phyloP scores from a whole-genome alignment of 92 coral and sea anemone genomes.

The Parazoanthus swiftii region DNA sequence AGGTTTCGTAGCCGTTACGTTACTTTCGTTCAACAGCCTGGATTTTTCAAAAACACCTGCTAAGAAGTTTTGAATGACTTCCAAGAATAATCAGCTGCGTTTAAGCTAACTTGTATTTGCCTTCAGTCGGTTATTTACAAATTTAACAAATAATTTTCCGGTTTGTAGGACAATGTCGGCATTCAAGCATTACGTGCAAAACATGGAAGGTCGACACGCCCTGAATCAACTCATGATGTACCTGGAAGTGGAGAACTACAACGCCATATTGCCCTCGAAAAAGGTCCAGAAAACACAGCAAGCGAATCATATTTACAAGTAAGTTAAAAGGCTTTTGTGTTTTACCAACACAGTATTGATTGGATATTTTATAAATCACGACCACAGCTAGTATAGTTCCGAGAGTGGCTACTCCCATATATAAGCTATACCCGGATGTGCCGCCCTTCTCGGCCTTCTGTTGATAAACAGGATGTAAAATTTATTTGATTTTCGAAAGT shows the following conservation, averaged over 20 bases:
- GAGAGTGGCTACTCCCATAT: too few relatives aligned
- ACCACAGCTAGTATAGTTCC: too few relatives aligned
- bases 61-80: too few relatives aligned
- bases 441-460: too few relatives aligned
- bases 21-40: too few relatives aligned
- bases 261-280: conserved; percentile 77
- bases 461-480: too few relatives aligned
- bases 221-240: conserved; percentile 87
- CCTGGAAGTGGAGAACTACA: conserved; percentile 88
- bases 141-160: neutral
- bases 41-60: neutral
- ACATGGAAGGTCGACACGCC: conserved; percentile 95
- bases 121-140: neutral
- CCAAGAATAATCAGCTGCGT: neutral
- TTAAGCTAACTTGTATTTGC: neutral
- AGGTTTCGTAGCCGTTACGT: too few relatives aligned
- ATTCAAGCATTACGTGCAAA: conserved; percentile 93
- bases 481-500: too few relatives aligned
- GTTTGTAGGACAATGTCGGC: conserved; percentile 80
- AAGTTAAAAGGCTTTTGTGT: conserved; percentile 22
- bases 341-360: neutral
- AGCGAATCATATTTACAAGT: conserved; percentile 85
- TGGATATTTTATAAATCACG: too few relatives aligned
- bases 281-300: conserved; percentile 77
- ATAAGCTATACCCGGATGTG: too few relatives aligned